Base-by-base conservation (phyloP, 2,797 vertebrate species). In the Myoxocephalus aenaeus region DNA sequence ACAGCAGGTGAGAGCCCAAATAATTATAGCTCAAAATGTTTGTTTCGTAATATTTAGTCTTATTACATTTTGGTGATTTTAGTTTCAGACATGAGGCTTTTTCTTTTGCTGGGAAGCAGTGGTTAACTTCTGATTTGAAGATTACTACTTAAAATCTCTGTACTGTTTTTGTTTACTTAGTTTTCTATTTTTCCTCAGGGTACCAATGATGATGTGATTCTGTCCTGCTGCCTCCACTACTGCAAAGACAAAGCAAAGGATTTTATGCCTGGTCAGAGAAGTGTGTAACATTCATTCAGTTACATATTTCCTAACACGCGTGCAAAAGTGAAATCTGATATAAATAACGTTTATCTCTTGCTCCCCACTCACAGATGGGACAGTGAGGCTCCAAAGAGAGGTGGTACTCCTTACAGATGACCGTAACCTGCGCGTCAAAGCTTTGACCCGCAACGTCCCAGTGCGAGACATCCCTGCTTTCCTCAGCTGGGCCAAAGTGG, bases 231-330 rank as follows among this genome's bases (percentile, higher is more conserved):
- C 90, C 97, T 99, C 72, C 96, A 99, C 92, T 99, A 99, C 90
- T 99, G 98, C 95, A 97, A 98, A 88, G 98, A 99, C 94, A 97
- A 97, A 85, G 97, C 97, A 34, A 99, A 99, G 90, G 97, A 99
- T 83, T 98, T 97, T 91, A 97, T 98, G 96, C 96, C 98, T 61
- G 91, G 94, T 76, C 96, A 94, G 89, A 98, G 95, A 98, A 97
- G 98, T 99, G 94, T 18, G 90, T 72, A 72, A 17, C 25, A 50
- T 25, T 71, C 27, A 2, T 44, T 61, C 15, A 32, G 7, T 44
- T 25, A 58, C 1, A 57, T 48, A 42, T 65, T 29, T 44, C 22
- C 51, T 50, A 27, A 63, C 38, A 42, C 34, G 48, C 38, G 48
- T n/a, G 42, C 17, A 66, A 13, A 63, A 1, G 4, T 25, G 7